Conservation (phyloP, 2,888 invertebrate species). For the Dexiosoma caninum region DNA sequence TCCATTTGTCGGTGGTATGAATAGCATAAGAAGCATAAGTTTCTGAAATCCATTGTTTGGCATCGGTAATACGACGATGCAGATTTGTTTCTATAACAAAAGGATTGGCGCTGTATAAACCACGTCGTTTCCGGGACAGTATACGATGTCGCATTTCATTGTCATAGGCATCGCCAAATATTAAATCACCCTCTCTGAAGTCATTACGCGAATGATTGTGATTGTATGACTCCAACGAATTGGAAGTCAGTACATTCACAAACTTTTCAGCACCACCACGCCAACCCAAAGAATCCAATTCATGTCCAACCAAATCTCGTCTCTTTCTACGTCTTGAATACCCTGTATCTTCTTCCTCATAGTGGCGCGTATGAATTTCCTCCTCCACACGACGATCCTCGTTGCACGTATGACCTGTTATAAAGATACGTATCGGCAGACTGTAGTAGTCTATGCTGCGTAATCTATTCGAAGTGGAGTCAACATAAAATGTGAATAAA, state of each 20-base stretch:
- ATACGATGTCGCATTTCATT: slow-evolving; percentile 79
- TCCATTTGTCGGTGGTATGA: slow-evolving; percentile 88
- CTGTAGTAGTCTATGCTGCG: slow-evolving; percentile 91
- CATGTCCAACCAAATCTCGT: slow-evolving; percentile 66
- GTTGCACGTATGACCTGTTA: slow-evolving; percentile 85
- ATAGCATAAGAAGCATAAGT: slow-evolving; percentile 92
- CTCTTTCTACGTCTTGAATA: slow-evolving; percentile 79
- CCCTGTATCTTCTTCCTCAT: slow-evolving; percentile 81
- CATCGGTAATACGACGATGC: slow-evolving; percentile 84
- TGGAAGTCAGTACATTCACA: slow-evolving; percentile 57
- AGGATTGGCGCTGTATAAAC: slow-evolving; percentile 16
- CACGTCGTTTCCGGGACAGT: slow-evolving; percentile 79
- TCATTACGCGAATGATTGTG: slow-evolving; percentile 73
- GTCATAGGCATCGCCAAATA: slow-evolving; percentile 80
- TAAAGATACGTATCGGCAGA: slow-evolving; percentile 86
- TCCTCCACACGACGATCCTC: slow-evolving; percentile 82
- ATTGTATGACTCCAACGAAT: slow-evolving; percentile 66
- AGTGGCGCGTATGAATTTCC: slow-evolving; percentile 77
- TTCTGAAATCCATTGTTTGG: slow-evolving; percentile 91
- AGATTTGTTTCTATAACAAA: slow-evolving; percentile 75
- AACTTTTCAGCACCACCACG: neutral
- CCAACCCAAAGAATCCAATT: slow-evolving; percentile 55
- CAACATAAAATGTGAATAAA: slow-evolving; percentile 90
- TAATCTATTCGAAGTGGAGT: slow-evolving; percentile 88
- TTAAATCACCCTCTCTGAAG: slow-evolving; percentile 79